phyloP scores from a whole-genome alignment of 1,140 invertebrate species.

The Pseudomyrmex flavicornis region DNA sequence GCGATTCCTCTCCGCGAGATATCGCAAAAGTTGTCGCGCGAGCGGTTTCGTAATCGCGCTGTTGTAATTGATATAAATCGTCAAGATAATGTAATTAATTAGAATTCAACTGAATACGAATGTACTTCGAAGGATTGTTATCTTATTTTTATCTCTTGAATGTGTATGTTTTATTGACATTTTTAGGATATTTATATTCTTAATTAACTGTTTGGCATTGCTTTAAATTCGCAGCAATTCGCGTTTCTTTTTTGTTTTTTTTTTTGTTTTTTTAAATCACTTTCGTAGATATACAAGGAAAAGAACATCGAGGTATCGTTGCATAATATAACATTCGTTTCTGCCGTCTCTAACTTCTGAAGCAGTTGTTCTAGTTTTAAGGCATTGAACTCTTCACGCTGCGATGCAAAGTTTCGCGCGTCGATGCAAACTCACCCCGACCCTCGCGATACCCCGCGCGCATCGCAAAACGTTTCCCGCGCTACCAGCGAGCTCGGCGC shows the following conservation, averaged over 20 bases:
- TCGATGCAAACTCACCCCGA: background rate
- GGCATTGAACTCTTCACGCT: background rate
- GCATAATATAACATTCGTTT: background rate
- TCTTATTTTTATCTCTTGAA: no score
- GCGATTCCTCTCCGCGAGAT: slow-evolving; percentile 66
- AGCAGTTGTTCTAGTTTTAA: background rate
- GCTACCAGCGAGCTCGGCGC: slow-evolving; percentile 32
- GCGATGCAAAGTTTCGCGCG: slow-evolving; percentile 25
- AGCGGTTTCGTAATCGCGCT: slow-evolving; percentile 30
- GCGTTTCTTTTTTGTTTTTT: background rate
- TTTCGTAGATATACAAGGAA: background rate
- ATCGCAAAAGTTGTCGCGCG: slow-evolving; percentile 54
- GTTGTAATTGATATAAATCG: background rate
- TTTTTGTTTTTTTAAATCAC: background rate
- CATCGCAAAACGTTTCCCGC: slow-evolving; percentile 45
- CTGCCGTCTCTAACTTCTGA: no score
- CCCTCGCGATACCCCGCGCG: background rate
- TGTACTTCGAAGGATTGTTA: no score
- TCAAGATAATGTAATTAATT: background rate
- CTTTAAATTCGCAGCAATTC: background rate
- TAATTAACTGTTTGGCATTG: background rate
- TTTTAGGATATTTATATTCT: background rate
- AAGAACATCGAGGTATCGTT: background rate
- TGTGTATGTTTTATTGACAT: background rate
- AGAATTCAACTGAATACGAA: no score